Conservation (phyloP, 23 tunicate species). For the Phallusia fumigata region DNA sequence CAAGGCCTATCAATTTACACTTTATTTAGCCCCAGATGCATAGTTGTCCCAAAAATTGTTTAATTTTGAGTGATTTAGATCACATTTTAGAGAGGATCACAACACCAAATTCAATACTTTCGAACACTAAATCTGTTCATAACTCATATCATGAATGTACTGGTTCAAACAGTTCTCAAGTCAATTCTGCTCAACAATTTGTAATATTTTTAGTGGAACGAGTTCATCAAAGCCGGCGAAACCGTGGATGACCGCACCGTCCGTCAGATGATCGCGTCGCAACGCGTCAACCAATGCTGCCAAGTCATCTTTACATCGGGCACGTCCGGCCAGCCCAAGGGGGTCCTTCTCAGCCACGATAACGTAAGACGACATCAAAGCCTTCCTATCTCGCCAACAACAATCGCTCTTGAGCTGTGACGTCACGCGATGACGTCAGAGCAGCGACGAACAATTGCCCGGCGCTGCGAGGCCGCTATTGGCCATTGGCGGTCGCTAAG, state of each 20-base stretch:
- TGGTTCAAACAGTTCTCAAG: too few species aligned
- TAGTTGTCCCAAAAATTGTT: too few species aligned
- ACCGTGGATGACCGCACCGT: constrained; percentile 23
- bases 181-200: too few species aligned
- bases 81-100: too few species aligned
- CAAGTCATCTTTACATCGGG: constrained; percentile 64
- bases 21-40: too few species aligned
- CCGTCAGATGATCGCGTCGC: constrained; percentile 25
- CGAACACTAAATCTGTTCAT: too few species aligned
- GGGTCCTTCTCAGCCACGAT: constrained; percentile 56
- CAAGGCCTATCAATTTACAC: too few species aligned
- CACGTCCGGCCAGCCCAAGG: constrained; percentile 53
- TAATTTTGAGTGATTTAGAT: too few species aligned
- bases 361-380: constrained; percentile 33
- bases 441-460: background rate
- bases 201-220: constrained; percentile 40
- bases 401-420: constrained; percentile 1
- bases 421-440: constrained; percentile 5
- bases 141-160: too few species aligned
- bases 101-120: too few species aligned
- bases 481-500: background rate
- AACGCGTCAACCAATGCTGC: constrained; percentile 51
- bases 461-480: background rate
- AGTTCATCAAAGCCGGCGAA: constrained; percentile 15
- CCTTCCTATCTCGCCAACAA: background rate